Evolutionary conservation across 2,888 invertebrate species (phyloP).

Genomic region (Conistra vaccinii): DNA sequence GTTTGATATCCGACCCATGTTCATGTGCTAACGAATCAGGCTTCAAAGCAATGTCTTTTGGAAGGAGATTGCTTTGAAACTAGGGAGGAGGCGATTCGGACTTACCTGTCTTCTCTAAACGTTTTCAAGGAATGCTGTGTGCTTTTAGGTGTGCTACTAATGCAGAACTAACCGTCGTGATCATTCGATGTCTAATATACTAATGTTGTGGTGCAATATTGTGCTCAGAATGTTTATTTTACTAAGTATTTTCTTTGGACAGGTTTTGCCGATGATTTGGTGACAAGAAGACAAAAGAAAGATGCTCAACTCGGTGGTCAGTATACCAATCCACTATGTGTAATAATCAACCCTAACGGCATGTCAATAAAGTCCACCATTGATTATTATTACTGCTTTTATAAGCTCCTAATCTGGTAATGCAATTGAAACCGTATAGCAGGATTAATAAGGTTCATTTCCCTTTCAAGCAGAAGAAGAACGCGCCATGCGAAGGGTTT

Average conservation of each 20-base stretch:
- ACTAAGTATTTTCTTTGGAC: constrained; percentile 66
- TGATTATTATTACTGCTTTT: neutral
- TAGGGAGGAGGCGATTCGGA: constrained; percentile 75
- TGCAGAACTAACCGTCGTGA: constrained; percentile 79
- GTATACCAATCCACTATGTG: constrained; percentile 53
- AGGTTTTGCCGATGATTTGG: constrained; percentile 90
- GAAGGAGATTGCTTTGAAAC: constrained; percentile 40
- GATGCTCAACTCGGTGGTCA: constrained; percentile 89
- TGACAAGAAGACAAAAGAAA: constrained; percentile 89
- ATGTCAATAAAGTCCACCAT: neutral
- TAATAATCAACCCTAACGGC: neutral
- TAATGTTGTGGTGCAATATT: constrained; percentile 64
- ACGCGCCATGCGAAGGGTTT: constrained; percentile 96
- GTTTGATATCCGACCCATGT: constrained; percentile 22
- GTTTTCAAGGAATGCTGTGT: constrained; percentile 85
- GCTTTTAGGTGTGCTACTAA: constrained; percentile 89
- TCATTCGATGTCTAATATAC: constrained; percentile 80
- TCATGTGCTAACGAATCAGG: constrained; percentile 44
- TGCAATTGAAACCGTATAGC: neutral
- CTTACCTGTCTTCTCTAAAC: constrained; percentile 76
- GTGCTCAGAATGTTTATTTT: constrained; percentile 42
- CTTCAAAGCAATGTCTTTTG: constrained; percentile 47
- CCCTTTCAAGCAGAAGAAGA: constrained; percentile 94
- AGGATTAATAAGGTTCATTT: constrained; percentile 50
- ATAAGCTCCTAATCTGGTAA: neutral